Evolutionary conservation across 2,888 invertebrate genomes (phyloP).

Genomic region (Drosophila crucigera): DNA sequence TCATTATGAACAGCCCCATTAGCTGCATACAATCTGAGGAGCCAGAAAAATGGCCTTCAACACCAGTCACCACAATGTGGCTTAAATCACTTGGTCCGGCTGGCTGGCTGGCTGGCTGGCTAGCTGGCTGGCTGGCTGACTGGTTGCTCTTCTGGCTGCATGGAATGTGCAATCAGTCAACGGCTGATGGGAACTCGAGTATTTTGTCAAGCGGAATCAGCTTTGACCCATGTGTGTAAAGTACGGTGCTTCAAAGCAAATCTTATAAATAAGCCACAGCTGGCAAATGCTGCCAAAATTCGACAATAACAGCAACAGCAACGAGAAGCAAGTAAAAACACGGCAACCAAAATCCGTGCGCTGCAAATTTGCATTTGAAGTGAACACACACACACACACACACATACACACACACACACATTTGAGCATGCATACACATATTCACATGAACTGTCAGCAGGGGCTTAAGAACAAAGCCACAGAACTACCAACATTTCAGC

Average conservation of each 20-base stretch:
- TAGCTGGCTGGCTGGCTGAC: background rate
- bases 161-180: slow-evolving; percentile 66
- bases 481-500: slow-evolving; percentile 35
- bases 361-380: slow-evolving; percentile 71
- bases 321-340: slow-evolving; percentile 22
- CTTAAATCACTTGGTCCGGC: slow-evolving; percentile 31
- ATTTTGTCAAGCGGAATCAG: slow-evolving; percentile 73
- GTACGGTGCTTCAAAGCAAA: slow-evolving; percentile 65
- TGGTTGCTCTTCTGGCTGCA: slow-evolving; percentile 1
- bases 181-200: slow-evolving; percentile 28
- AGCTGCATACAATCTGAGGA: background rate
- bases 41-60: background rate
- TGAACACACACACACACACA: slow-evolving; percentile 19
- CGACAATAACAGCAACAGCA: slow-evolving; percentile 16
- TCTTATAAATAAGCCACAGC: slow-evolving; percentile 76
- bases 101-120: background rate
- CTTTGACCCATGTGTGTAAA: slow-evolving; percentile 69
- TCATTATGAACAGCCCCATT: slow-evolving; percentile 7
- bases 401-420: slow-evolving; percentile 14
- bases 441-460: slow-evolving; percentile 57
- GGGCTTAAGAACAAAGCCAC: slow-evolving; percentile 65
- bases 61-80: slow-evolving; percentile 38
- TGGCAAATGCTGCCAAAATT: slow-evolving; percentile 54
- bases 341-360: slow-evolving; percentile 37
- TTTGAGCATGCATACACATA: background rate